phyloP scores from a whole-genome alignment of 2,113 vertebrate species.

The Canis aureus region DNA sequence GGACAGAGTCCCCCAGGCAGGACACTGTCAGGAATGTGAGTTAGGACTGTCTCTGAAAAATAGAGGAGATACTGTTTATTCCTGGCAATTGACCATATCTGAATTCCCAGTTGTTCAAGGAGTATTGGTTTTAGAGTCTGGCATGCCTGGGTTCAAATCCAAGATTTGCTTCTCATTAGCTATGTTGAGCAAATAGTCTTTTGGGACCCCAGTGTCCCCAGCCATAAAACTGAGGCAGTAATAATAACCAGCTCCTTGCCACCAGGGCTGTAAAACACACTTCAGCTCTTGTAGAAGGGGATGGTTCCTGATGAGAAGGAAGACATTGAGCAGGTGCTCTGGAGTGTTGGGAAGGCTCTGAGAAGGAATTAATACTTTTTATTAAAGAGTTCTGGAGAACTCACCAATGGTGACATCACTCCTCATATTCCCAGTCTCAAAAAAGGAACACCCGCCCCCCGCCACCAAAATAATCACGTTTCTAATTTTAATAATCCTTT shows the following conservation, averaged over 20 bases:
- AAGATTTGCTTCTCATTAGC: background rate
- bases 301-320: background rate
- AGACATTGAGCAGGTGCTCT: background rate
- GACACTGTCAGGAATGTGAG: background rate
- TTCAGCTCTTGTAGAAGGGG: background rate
- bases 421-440: background rate
- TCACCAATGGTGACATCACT: background rate
- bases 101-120: background rate
- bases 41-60: background rate
- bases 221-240: background rate
- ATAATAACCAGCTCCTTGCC: background rate
- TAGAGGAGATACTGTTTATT: background rate
- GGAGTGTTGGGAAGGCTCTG: background rate
- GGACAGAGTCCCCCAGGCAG: background rate
- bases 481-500: conserved; percentile 39
- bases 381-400: background rate
- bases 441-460: background rate
- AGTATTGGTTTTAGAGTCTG: background rate
- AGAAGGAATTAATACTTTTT: background rate
- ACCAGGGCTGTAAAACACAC: background rate
- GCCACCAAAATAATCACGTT: background rate
- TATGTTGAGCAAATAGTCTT: background rate
- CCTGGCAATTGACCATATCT: background rate
- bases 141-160: background rate
- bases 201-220: background rate